Evolutionary conservation across 1,140 invertebrate genomes (phyloP).

Genomic region (Drosophila truncata): DNA sequence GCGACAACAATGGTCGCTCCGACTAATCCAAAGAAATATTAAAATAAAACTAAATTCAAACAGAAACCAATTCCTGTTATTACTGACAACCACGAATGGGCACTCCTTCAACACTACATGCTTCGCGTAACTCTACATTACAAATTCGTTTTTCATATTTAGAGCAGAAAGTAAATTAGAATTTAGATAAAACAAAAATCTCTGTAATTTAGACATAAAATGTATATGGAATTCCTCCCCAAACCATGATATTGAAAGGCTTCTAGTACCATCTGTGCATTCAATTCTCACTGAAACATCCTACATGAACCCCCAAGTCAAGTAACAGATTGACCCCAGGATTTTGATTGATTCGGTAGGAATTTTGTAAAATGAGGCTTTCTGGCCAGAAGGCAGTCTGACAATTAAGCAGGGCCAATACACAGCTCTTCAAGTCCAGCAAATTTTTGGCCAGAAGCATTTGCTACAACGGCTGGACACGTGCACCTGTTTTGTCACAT

Average conservation of each 20-base stretch:
- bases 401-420: conserved; percentile 42
- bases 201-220: too few relatives aligned
- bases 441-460: conserved; percentile 13
- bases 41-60: too few relatives aligned
- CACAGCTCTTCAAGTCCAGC: conserved; percentile 11
- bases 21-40: too few relatives aligned
- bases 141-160: background rate
- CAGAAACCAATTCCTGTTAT: too few relatives aligned
- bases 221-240: too few relatives aligned
- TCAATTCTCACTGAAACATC: background rate
- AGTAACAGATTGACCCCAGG: conserved; percentile 24
- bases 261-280: background rate
- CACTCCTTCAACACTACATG: too few relatives aligned
- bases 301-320: conserved; percentile 1
- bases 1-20: too few relatives aligned
- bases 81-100: too few relatives aligned
- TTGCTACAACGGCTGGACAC: conserved; percentile 32
- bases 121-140: too few relatives aligned
- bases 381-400: conserved; percentile 7
- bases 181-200: background rate
- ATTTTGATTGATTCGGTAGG: conserved; percentile 28
- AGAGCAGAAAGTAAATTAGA: too few relatives aligned
- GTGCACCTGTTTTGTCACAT: conserved; percentile 72
- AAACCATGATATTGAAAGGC: background rate
- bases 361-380: conserved; percentile 25